Evolutionary conservation across 2,888 invertebrate species (phyloP), one percentile per base, ranked within the genome.

Genomic region (Choristoneura rosaceana): DNA sequence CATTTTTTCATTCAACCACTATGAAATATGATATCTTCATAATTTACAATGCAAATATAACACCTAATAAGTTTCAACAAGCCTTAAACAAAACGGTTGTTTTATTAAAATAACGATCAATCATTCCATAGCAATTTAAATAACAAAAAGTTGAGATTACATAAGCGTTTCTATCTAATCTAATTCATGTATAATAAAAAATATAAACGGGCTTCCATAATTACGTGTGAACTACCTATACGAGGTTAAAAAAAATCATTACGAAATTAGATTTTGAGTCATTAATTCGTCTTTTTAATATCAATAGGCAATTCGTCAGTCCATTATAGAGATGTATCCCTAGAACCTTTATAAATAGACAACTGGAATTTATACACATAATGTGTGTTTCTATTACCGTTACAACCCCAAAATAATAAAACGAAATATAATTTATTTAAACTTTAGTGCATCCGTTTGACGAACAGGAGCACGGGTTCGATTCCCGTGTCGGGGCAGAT

Each of bases 41-140:
- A 62, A 66, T 61, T 67, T 71, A 62, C 41, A 69, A 69, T 76
- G 75, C 70, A 78, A 76, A 78, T 79, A 74, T 71, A 69, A 68
- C 63, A 65, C 61, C 71, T 62, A 71, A 71, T 71, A 62, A 62
- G 67, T 71, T 71, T 67, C 71, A 71, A 71, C 67, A 71, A 67
- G 52, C 33, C 25, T 71, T 25, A 45, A 61, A 71, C 70, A 66
- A 71, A 71, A 71, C 70, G 70, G 52, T 61, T 55, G 60, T 60
- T 60, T 60, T 52, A 71, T 71, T 66, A 52, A 61, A 43, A 71
- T 66, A 45, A 71, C 61, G 14, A 71, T 71, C 66, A 66, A 71
- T 71, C 70, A 71, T 55, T 69, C 62, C 17, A n/a, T 43, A 43
- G 43, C 65, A 15, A 61, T 70, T 70, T 70, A 60, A 60, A 66